Conservation (phyloP, 1,140 invertebrate species). For the Lineus longissimus region DNA sequence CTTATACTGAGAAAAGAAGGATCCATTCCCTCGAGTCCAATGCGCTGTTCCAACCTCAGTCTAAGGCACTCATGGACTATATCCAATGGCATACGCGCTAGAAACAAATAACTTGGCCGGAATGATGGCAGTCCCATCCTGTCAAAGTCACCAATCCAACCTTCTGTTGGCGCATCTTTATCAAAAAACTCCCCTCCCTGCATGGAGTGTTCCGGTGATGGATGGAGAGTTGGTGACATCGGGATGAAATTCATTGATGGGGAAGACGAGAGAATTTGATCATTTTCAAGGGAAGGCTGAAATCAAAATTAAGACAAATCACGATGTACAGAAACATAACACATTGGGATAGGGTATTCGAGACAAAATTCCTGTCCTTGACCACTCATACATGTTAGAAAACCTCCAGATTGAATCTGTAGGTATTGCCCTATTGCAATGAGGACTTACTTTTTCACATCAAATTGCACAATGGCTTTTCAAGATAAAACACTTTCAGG, state of each 20-base stretch:
- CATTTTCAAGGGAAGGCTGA: neutral
- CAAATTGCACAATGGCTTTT: too few relatives aligned
- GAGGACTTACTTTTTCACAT: too few relatives aligned
- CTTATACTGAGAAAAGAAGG: constrained; percentile 80
- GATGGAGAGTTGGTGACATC: constrained; percentile 11
- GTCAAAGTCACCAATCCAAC: constrained; percentile 58
- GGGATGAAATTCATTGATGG: constrained; percentile 25
- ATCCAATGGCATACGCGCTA: constrained; percentile 72
- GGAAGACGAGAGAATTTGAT: constrained; percentile 23
- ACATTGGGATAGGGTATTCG: too few relatives aligned
- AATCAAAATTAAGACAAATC: neutral
- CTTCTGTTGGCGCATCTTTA: constrained; percentile 15
- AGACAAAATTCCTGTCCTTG: too few relatives aligned
- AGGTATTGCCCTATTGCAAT: too few relatives aligned
- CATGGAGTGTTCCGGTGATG: constrained; percentile 7
- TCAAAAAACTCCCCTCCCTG: too few relatives aligned
- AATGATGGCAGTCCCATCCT: constrained; percentile 78
- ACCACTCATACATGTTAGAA: too few relatives aligned
- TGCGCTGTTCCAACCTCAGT: constrained; percentile 75
- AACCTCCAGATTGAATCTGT: too few relatives aligned
- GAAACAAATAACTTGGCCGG: constrained; percentile 73
- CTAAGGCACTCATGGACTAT: constrained; percentile 82
- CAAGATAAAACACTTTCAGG: too few relatives aligned
- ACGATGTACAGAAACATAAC: too few relatives aligned
- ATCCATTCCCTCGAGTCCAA: constrained; percentile 60